Base-by-base conservation (phyloP, 2,113 vertebrate genomes). In the Aptenodytes forsteri region DNA sequence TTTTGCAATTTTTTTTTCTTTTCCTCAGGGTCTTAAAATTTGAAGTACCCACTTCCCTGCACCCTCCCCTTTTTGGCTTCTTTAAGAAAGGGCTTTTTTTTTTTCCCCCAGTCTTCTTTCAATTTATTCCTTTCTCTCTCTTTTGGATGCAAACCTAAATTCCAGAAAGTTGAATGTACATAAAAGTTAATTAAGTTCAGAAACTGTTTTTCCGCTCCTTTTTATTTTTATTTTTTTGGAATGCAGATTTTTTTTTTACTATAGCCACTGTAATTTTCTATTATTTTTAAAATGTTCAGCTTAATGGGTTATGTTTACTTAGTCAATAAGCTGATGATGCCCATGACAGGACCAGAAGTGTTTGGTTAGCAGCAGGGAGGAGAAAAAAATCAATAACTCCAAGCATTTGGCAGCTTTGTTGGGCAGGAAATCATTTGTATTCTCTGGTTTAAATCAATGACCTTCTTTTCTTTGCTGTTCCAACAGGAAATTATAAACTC, bases 401-500 rank as follows among this genome's bases (percentile, higher is more conserved):
- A 80, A 96, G 84, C 87, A 94, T 89, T 96, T 94, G 89, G 95
- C 90, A 96, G 84, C 87, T 95, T 93, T 86, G 79, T 67, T 67
- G 81, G 69, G 90, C 89, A 98, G 97, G 93, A 97, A 98, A 97
- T 97, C 62, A 95, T 96, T 96, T 95, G 93, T 95, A 93, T 97
- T 97, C 95, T 95, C 95, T 93, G 92, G 64, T 96, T 97, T 96
- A 95, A 94, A 97, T 97, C 96, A 92, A 96, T 93, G 72, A 94
- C 73, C 93, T 94, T 96, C 65, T 97, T 94, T 95, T 95, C 81
- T 96, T 85, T 80, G 67, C 82, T 90, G 89, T 92, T 97, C 93
- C 92, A 97, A 97, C 95, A 97, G 97, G 96, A 97, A 97, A 97
- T 97, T 94, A 97, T 97, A 96, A 97, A 92, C 69, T 91, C 91